Percentiles rank a stretch among this genome's conserved stretches.
These are phyloP conservation scores for Drosophila leontia DNA, from an alignment of 1,140 invertebrate species.

Conservation along the genomic window DNA sequence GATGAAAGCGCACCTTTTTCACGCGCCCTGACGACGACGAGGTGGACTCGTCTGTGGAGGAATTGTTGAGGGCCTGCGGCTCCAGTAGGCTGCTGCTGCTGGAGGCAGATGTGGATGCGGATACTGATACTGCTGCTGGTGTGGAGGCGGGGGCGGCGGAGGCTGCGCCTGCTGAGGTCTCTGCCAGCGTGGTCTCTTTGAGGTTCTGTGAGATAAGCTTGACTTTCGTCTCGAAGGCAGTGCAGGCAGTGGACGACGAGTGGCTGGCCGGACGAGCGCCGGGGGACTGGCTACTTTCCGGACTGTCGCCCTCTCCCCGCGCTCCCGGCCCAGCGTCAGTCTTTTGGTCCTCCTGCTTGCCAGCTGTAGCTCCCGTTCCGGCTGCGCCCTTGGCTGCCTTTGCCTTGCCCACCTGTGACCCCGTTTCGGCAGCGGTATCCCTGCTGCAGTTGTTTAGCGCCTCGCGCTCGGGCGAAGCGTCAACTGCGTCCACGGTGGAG, in stretches of 20 bases:
- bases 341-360: slow-evolving; percentile 36
- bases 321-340: slow-evolving; percentile 38
- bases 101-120: slow-evolving; percentile 29
- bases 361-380: slow-evolving; percentile 23
- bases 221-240: slow-evolving; percentile 77
- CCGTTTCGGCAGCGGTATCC: slow-evolving; percentile 56
- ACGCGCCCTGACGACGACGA: slow-evolving; percentile 43
- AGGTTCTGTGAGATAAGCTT: slow-evolving; percentile 80
- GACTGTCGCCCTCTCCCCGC: slow-evolving; percentile 37
- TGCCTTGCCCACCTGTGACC: slow-evolving; percentile 12
- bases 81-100: slow-evolving; percentile 40
- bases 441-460: slow-evolving; percentile 59
- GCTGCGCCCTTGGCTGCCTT: not conserved
- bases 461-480: slow-evolving; percentile 13
- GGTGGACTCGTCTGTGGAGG: slow-evolving; percentile 44
- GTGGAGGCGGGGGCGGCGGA: not conserved
- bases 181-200: slow-evolving; percentile 76
- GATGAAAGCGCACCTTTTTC: slow-evolving; percentile 78
- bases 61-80: slow-evolving; percentile 28
- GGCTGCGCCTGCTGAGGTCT: slow-evolving; percentile 14
- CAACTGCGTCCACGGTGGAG: slow-evolving; percentile 5
- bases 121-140: slow-evolving; percentile 13
- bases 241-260: slow-evolving; percentile 42
- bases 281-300: slow-evolving; percentile 17
- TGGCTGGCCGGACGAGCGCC: slow-evolving; percentile 26